Base-by-base conservation (phyloP, 1,140 invertebrate genomes). In the Proales similis region DNA sequence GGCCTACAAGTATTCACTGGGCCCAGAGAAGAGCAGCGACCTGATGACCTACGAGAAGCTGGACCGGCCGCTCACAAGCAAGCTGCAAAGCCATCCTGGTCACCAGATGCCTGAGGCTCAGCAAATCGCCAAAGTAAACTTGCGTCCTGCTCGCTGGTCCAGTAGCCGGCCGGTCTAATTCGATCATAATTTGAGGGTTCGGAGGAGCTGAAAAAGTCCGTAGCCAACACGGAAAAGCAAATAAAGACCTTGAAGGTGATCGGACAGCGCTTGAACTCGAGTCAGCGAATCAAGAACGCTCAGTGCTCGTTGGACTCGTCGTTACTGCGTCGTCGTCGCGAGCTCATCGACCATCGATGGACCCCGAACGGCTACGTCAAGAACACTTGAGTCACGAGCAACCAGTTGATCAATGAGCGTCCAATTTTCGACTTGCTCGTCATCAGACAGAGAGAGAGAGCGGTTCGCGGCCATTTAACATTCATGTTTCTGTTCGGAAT, bases 1-100 rank as follows among this genome's bases (percentile, higher is more conserved):
- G 26, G 73, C 73, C 5, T 63, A 69, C 36, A 69, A 68, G 46
- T 70, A 71, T 63, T 68, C 70, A 22, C 33, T 70, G 67, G 73
- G 74, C 63, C 74, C 74, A 27, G 68, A 70, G n/a, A 67, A 66
- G 22, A 69, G 66, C 60, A 64, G 68, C 38, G 71, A 76, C 63
- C 62, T 75, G 24, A 66, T 67, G 12, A 70, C 67, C 3, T 46
- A 70, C 46, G 75, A 77, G 65, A 67, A 69, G 32, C 65, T 76
- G 11, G 69, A 74, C 63, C 65, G 75, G 24, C 75, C 75, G 32
- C 66, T 74, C 24, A 69, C 75, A 3, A 64, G 66, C 26, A 68
- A 73, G 7, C 75, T 71, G 68, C 74, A 77, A 61, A 64, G 71
- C 63, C 75, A 77, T 67, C 72, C 72, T 22, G 75, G 75, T 22